These are phyloP conservation scores for Pristionchus japonicus DNA, from an alignment of 2,888 invertebrate genomes.

Conservation along the genomic window DNA sequence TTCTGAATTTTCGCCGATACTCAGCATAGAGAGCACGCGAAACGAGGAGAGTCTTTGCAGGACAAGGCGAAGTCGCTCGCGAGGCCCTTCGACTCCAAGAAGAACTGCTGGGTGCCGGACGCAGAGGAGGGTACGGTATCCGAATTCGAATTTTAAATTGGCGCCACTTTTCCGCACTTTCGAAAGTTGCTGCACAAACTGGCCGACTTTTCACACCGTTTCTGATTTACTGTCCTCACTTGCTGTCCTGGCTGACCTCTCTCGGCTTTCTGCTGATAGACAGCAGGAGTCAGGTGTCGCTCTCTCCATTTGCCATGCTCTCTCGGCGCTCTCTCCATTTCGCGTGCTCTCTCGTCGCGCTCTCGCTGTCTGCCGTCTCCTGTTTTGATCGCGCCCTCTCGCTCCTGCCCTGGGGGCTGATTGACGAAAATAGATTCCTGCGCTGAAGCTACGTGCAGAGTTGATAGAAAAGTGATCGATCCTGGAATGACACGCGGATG, in stretches of 20 bases:
- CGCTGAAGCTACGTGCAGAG: neutral
- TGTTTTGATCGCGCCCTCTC: neutral
- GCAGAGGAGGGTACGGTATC: slow-evolving; percentile 78
- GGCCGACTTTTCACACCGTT: neutral
- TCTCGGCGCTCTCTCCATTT: slow-evolving; percentile 29
- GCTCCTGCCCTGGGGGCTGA: neutral
- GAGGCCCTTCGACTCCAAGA: slow-evolving; percentile 68
- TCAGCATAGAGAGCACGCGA: slow-evolving; percentile 52
- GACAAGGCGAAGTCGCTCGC: slow-evolving; percentile 58
- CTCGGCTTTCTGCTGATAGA: neutral
- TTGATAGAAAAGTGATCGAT: neutral
- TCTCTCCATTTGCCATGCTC: too few species aligned
- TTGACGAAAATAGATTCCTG: neutral
- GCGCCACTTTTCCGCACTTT: neutral
- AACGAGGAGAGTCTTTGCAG: slow-evolving; percentile 52
- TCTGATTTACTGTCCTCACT: neutral
- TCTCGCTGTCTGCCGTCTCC: neutral
- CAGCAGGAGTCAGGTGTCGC: neutral
- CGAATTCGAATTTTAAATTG: neutral
- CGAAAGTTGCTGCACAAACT: neutral
- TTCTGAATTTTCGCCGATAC: slow-evolving; percentile 49
- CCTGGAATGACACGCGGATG: neutral
- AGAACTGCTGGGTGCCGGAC: slow-evolving; percentile 71
- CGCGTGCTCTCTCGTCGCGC: neutral
- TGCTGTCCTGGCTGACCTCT: slow-evolving; percentile 13